Evolutionary conservation across 2,888 invertebrate species (phyloP).

Genomic region (Macrophya alboannulata): DNA sequence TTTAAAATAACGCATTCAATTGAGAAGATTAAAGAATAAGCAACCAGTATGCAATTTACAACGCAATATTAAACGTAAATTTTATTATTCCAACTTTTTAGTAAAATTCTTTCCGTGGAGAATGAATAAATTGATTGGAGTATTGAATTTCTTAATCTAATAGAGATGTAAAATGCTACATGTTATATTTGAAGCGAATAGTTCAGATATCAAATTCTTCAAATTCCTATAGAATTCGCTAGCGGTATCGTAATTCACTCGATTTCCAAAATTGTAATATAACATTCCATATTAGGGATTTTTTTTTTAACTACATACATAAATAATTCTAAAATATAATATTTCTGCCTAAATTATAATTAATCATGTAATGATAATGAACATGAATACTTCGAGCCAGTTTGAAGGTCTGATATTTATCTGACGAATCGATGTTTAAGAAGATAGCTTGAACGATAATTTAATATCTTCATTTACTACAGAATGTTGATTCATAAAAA

Average conservation of each 20-base stretch:
- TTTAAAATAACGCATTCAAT: constrained; percentile 9
- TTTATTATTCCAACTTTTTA: background rate
- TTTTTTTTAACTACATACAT: background rate
- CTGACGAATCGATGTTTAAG: background rate
- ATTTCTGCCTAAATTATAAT: constrained; percentile 2
- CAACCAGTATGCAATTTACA: background rate
- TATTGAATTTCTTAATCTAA: background rate
- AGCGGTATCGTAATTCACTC: background rate
- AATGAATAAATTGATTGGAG: background rate
- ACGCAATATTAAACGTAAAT: constrained; percentile 1
- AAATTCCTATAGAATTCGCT: background rate
- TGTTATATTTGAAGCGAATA: constrained; percentile 15
- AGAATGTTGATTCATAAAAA: background rate
- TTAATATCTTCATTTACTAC: background rate
- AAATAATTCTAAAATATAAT: background rate
- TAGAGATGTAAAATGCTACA: background rate
- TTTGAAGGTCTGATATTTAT: constrained; percentile 6
- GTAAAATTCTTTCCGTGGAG: background rate
- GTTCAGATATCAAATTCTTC: background rate
- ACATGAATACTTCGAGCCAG: background rate
- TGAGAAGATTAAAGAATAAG: background rate
- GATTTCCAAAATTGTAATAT: constrained; percentile 30
- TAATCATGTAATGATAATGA: background rate
- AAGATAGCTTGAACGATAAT: background rate
- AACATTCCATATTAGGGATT: constrained; percentile 11